Percentiles rank a stretch among this genome's conserved stretches.
Evolutionary conservation across 2,797 vertebrate species (phyloP).

Genomic region (Coilia nasus): DNA sequence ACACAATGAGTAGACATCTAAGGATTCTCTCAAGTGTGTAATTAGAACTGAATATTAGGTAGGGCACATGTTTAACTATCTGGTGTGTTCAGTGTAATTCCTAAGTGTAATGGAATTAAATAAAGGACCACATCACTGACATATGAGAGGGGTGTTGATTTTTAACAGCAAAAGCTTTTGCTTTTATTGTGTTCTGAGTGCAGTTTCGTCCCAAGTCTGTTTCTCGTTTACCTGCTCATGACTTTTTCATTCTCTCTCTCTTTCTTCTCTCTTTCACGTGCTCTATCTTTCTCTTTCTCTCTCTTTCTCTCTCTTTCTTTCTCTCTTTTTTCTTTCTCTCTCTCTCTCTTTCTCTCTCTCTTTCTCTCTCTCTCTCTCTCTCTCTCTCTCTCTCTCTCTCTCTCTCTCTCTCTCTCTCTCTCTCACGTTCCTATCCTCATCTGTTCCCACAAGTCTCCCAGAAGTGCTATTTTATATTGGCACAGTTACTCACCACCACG

Average conservation of each 20-base stretch:
- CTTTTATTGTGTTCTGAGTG: not conserved
- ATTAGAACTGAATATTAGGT: not conserved
- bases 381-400: no score
- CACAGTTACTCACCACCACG: constrained; percentile 24
- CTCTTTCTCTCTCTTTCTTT: no score
- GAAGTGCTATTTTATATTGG: not conserved
- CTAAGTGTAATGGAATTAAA: not conserved
- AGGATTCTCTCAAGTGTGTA: not conserved
- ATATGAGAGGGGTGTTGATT: not conserved
- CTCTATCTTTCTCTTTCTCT: no score
- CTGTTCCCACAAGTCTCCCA: not conserved
- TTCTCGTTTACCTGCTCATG: not conserved
- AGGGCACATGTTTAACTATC: not conserved
- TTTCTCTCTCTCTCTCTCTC: no score
- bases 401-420: not conserved
- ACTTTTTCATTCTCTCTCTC: not conserved
- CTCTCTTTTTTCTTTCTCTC: no score
- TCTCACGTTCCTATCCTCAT: not conserved
- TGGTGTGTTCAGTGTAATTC: not conserved
- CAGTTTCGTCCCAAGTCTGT: not conserved
- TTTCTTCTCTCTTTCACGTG: no score
- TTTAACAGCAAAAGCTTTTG: not conserved
- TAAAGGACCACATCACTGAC: not conserved
- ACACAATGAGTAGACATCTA: not conserved
- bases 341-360: no score